These are phyloP conservation scores for Dysidea cf. avara DNA, from an alignment of 37 sponge, comb jelly and placozoan species.

Conservation along the genomic window DNA sequence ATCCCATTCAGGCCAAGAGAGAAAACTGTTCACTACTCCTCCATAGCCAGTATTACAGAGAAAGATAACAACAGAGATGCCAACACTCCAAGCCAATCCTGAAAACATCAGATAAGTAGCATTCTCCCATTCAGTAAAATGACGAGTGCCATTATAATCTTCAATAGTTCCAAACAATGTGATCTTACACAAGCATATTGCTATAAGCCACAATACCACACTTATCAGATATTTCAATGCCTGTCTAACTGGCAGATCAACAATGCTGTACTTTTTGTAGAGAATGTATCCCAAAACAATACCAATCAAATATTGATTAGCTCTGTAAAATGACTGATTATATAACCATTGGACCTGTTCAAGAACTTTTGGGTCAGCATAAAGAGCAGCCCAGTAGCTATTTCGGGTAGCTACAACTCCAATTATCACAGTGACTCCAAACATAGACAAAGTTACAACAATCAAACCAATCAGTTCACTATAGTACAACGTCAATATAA, in stretches of 20 bases:
- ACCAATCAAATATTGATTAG: constrained; percentile 62
- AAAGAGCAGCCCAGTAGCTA: neutral
- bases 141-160: constrained; percentile 14
- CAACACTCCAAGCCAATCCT: no score
- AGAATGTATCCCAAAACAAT: constrained; percentile 58
- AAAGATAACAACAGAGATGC: constrained; percentile 30
- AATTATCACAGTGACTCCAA: neutral
- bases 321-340: constrained; percentile 57
- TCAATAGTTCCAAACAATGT: constrained; percentile 58
- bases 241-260: no score
- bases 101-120: constrained; percentile 29
- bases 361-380: neutral
- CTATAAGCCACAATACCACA: constrained; percentile 6
- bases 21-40: constrained; percentile 37
- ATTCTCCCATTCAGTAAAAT: constrained; percentile 19
- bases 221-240: constrained; percentile 21
- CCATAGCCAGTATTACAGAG: constrained; percentile 61
- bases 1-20: no score
- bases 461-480: constrained; percentile 9
- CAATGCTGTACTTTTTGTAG: no score
- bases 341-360: no score
- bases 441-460: neutral
- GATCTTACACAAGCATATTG: constrained; percentile 12
- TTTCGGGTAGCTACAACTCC: constrained; percentile 25
- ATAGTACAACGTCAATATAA: constrained; percentile 41